These are phyloP conservation scores for Alsophila aescularia DNA, from an alignment of 2,888 invertebrate genomes.

Conservation along the genomic window DNA sequence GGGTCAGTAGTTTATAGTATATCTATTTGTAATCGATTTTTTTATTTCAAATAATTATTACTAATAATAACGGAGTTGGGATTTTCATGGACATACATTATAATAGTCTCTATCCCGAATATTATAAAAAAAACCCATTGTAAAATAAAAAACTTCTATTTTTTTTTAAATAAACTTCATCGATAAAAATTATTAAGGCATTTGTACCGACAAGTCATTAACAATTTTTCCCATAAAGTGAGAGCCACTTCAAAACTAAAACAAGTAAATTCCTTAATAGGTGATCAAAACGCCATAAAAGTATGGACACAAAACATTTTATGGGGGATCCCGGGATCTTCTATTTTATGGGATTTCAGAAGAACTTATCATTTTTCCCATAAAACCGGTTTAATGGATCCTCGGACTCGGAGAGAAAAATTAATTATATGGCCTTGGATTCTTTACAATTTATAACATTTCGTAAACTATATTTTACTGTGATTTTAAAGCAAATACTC, in stretches of 20 bases:
- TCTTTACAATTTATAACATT: constrained; percentile 9
- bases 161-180: constrained; percentile 6
- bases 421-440: constrained; percentile 2
- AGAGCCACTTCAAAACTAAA: constrained; percentile 40
- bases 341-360: constrained; percentile 67
- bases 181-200: constrained; percentile 12
- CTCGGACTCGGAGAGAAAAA: constrained; percentile 28
- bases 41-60: no score
- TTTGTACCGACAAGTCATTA: constrained; percentile 19
- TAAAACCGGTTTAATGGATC: constrained; percentile 66
- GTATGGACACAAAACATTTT: constrained; percentile 59
- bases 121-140: no score
- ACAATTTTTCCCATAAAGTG: constrained; percentile 24
- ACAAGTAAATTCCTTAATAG: constrained; percentile 48
- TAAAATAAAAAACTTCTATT: background rate
- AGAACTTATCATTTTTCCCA: constrained; percentile 71
- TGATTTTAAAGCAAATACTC: no score
- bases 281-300: constrained; percentile 58
- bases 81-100: no score
- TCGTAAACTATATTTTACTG: constrained; percentile 9
- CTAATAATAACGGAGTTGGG: no score
- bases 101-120: no score
- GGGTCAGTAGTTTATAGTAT: no score
- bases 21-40: no score
- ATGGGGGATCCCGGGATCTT: constrained; percentile 48